Evolutionary conservation across 1,140 invertebrate genomes (phyloP).

Genomic region (Littorina saxatilis): DNA sequence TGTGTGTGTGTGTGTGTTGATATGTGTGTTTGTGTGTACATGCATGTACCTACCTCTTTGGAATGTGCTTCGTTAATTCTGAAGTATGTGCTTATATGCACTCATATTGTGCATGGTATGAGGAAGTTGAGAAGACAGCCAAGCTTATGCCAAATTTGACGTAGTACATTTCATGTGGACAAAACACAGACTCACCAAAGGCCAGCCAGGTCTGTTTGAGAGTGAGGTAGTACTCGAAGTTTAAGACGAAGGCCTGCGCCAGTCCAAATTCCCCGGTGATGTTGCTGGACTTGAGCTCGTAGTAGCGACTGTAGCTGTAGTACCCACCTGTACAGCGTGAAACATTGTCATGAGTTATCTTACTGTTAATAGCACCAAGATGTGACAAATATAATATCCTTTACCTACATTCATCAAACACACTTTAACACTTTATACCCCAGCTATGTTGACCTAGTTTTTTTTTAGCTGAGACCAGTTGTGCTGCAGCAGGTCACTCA

Average conservation of each 20-base stretch:
- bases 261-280: conserved; percentile 63
- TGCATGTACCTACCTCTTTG: neutral
- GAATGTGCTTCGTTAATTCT: neutral
- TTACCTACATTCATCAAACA: no score
- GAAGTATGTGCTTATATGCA: neutral
- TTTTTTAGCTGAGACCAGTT: no score
- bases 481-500: no score
- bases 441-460: no score
- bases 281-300: conserved; percentile 76
- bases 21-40: no score
- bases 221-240: conserved; percentile 77
- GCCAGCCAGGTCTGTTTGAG: conserved; percentile 85
- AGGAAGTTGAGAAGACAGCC: no score
- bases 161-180: neutral
- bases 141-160: neutral
- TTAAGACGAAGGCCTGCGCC: conserved; percentile 75
- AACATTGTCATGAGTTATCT: no score
- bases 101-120: neutral
- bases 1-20: no score
- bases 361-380: no score
- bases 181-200: conserved; percentile 49
- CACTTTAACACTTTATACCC: no score
- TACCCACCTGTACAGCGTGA: conserved; percentile 70
- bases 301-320: conserved; percentile 79
- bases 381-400: no score